phyloP scores from a whole-genome alignment of 2,113 vertebrate genomes.

The Callospermophilus lateralis region DNA sequence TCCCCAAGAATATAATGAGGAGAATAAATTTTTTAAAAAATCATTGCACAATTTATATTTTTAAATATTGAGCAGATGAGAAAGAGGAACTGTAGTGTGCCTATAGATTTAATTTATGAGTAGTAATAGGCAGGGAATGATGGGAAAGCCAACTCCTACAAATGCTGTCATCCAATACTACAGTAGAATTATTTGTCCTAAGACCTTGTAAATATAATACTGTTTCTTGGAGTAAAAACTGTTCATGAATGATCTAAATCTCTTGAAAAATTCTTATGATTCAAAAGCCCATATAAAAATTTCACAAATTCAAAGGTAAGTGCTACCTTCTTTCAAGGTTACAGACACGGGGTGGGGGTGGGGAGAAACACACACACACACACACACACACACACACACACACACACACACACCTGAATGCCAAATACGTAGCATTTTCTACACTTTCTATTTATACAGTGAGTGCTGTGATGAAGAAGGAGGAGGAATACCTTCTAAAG shows the following conservation, averaged over 20 bases:
- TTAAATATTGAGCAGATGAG: neutral
- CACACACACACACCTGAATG: neutral
- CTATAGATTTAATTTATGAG: neutral
- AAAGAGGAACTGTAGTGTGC: neutral
- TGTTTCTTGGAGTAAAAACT: constrained; percentile 29
- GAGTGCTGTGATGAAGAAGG: neutral
- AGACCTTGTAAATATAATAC: neutral
- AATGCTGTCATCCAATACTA: neutral
- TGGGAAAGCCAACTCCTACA: neutral
- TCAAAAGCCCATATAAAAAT: constrained; percentile 57
- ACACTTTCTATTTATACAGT: neutral
- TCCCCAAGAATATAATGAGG: neutral
- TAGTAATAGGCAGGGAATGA: neutral
- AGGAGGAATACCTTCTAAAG: neutral
- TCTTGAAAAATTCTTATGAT: constrained; percentile 14
- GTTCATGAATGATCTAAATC: neutral
- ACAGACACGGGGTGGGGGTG: neutral
- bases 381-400: too few species aligned
- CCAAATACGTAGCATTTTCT: neutral
- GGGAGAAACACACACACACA: too few species aligned
- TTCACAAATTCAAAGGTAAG: neutral
- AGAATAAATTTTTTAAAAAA: neutral
- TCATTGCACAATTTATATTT: neutral
- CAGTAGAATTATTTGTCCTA: neutral
- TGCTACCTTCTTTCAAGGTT: constrained; percentile 35